Conservation (phyloP, 1,140 invertebrate genomes). For the Spodoptera frugiperda region DNA sequence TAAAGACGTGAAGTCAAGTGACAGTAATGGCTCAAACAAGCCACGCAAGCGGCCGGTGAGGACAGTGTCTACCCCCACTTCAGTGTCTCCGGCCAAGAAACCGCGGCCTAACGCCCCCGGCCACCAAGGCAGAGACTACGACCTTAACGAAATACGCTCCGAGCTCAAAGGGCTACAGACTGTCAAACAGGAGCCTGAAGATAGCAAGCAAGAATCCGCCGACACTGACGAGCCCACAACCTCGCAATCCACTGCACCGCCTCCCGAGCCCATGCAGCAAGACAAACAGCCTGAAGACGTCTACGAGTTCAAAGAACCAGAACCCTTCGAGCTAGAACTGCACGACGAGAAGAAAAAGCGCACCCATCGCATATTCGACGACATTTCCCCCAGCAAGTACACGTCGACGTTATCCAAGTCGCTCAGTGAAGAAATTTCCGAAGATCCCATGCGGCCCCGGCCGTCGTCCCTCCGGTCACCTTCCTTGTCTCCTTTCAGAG, state of each 20-base stretch:
- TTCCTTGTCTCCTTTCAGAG: conserved; percentile 81
- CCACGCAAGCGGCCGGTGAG: conserved; percentile 75
- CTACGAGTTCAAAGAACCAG: conserved; percentile 96
- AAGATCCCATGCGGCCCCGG: conserved; percentile 71
- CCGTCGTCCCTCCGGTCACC: conserved; percentile 76
- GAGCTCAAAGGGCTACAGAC: conserved; percentile 92
- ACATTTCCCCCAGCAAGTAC: conserved; percentile 84
- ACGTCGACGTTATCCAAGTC: conserved; percentile 79
- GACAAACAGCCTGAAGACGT: conserved; percentile 89
- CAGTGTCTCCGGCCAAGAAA: conserved; percentile 70
- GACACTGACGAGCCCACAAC: conserved; percentile 67
- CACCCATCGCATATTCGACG: conserved; percentile 86
- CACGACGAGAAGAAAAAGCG: conserved; percentile 89
- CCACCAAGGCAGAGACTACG: conserved; percentile 89
- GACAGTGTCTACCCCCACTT: conserved; percentile 67
- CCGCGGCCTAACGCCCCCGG: conserved; percentile 58
- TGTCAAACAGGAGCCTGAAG: conserved; percentile 81
- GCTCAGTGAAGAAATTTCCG: conserved; percentile 80
- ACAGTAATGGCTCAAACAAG: conserved; percentile 76
- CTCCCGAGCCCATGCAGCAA: conserved; percentile 67
- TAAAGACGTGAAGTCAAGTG: conserved; percentile 78
- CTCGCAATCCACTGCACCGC: conserved; percentile 49
- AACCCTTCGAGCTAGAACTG: conserved; percentile 93
- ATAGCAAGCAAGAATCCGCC: conserved; percentile 78
- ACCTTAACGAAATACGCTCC: conserved; percentile 93